phyloP scores from a whole-genome alignment of 92 coral and sea anemone species.

The Muricea muricata region DNA sequence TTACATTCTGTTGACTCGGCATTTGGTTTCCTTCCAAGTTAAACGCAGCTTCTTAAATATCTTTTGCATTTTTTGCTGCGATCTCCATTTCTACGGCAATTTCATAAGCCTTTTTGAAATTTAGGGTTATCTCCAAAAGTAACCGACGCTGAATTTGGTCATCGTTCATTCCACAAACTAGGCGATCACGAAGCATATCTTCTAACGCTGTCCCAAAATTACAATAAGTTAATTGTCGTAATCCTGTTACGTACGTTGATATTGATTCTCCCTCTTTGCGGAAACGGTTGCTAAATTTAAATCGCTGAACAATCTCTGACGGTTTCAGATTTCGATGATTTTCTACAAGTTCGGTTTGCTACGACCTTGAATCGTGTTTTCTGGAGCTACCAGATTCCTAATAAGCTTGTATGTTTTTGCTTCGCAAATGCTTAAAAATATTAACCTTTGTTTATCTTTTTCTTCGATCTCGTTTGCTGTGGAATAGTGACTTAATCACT shows the following conservation, averaged over 20 bases:
- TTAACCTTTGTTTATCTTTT: slow-evolving; percentile 34
- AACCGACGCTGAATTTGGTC: slow-evolving; percentile 2
- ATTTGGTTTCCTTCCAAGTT: no score
- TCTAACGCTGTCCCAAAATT: slow-evolving; percentile 42
- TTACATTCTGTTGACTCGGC: no score
- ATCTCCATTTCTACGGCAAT: background rate
- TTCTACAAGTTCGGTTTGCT: background rate
- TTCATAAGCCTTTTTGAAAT: slow-evolving; percentile 10
- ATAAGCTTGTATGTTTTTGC: slow-evolving; percentile 39
- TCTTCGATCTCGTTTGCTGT: slow-evolving; percentile 37
- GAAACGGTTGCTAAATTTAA: slow-evolving; percentile 12
- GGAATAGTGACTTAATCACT: slow-evolving; percentile 11
- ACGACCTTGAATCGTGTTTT: background rate
- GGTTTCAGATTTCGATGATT: slow-evolving; percentile 12
- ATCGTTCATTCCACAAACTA: no score
- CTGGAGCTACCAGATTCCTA: background rate
- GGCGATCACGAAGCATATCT: no score
- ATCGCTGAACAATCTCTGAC: slow-evolving; percentile 24
- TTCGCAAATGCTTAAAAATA: slow-evolving; percentile 41
- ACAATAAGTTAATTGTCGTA: slow-evolving; percentile 6
- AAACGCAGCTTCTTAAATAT: no score
- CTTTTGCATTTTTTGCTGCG: background rate
- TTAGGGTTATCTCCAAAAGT: background rate
- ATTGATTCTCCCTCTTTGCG: slow-evolving; percentile 12
- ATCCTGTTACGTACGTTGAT: slow-evolving; percentile 13